Evolutionary conservation across 2,888 invertebrate species (phyloP).

Genomic region (Plagiodera versicolora): DNA sequence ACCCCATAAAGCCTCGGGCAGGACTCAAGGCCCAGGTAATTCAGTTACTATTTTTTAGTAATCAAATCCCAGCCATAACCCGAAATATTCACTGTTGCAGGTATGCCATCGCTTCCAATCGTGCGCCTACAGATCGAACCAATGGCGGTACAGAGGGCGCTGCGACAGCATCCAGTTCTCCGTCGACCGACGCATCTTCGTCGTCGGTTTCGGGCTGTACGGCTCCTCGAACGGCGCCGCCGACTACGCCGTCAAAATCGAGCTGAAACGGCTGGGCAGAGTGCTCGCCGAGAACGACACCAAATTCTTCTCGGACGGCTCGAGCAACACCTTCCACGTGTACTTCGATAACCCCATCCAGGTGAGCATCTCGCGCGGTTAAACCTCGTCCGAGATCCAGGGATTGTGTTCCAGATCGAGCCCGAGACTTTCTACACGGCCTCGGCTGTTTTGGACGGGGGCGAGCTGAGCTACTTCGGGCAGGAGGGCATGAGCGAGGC

Average conservation of each 20-base stretch:
- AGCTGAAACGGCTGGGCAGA: constrained; percentile 85
- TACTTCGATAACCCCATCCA: constrained; percentile 77
- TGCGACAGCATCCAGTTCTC: constrained; percentile 97
- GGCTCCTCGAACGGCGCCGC: constrained; percentile 96
- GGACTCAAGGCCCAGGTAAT: constrained; percentile 86
- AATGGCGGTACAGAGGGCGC: constrained; percentile 95
- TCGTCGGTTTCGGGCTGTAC: constrained; percentile 93
- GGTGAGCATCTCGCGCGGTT: constrained; percentile 3
- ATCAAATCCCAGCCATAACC: too few relatives aligned
- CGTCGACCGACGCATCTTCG: constrained; percentile 92
- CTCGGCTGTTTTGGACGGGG: constrained; percentile 91
- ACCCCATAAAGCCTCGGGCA: constrained; percentile 79
- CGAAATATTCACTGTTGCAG: constrained; percentile 54
- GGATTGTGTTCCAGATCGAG: constrained; percentile 69
- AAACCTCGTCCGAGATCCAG: too few relatives aligned
- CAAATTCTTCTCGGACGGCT: constrained; percentile 94
- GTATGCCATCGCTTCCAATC: constrained; percentile 95
- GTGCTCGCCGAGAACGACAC: constrained; percentile 89
- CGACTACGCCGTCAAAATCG: constrained; percentile 92
- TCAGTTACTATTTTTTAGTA: neutral
- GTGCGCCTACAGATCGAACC: constrained; percentile 94
- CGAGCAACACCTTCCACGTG: constrained; percentile 93
- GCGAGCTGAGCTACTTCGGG: constrained; percentile 93
- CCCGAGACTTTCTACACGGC: constrained; percentile 94
- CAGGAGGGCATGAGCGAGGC: constrained; percentile 97